These are phyloP conservation scores for Gorilla gorilla DNA, from an alignment of 2,113 vertebrate genomes.

Conservation along the genomic window DNA sequence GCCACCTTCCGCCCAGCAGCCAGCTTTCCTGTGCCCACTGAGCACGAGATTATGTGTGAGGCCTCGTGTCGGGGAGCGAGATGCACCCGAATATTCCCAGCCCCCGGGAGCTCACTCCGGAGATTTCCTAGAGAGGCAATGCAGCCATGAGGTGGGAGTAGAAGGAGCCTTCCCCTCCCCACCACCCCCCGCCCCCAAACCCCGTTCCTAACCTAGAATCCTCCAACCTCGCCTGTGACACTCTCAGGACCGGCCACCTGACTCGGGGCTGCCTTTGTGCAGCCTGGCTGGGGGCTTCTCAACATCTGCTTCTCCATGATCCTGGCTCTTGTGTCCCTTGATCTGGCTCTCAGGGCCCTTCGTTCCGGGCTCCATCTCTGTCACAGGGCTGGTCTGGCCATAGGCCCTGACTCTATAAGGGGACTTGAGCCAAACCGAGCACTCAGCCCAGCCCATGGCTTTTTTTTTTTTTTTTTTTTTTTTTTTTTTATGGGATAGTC, in stretches of 20 bases:
- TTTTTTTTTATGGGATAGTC: background rate
- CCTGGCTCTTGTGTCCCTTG: background rate
- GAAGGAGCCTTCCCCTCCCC: too few species aligned
- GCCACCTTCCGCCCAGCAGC: background rate
- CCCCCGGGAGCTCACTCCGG: background rate
- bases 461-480: background rate
- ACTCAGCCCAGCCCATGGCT: background rate
- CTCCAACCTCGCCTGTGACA: rapidly evolving
- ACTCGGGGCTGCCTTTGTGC: background rate
- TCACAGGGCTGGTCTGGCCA: background rate
- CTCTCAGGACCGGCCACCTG: background rate
- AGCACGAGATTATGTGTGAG: background rate
- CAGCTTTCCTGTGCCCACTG: background rate
- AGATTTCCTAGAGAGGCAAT: rapidly evolving
- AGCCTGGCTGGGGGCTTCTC: background rate
- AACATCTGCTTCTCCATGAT: background rate
- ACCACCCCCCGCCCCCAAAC: rapidly evolving
- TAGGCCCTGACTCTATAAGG: background rate
- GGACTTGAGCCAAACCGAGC: background rate
- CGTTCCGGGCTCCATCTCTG: background rate
- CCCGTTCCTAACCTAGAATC: background rate
- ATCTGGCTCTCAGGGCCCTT: background rate
- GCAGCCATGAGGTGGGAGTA: background rate
- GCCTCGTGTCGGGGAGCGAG: background rate
- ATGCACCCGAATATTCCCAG: rapidly evolving